These are phyloP conservation scores for Aulostomus chinensis DNA, from an alignment of 2,797 vertebrate species.

Conservation along the genomic window DNA sequence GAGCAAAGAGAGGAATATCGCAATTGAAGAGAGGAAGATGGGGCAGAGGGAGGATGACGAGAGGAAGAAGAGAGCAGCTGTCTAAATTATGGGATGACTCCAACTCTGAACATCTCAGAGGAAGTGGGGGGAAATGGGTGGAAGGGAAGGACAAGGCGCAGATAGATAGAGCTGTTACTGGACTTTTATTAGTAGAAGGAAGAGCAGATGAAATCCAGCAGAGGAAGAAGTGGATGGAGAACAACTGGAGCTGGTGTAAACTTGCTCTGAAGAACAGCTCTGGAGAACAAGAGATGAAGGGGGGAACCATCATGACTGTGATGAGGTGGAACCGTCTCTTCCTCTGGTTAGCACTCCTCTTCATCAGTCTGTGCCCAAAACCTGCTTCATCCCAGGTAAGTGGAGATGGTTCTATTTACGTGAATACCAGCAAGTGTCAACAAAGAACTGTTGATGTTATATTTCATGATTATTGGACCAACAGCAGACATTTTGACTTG, in stretches of 20 bases:
- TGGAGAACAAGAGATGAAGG: constrained; percentile 9
- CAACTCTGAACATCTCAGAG: not conserved
- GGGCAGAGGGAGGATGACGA: constrained; percentile 8
- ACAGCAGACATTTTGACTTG: no score
- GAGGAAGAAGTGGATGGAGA: constrained; percentile 4
- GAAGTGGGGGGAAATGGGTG: not conserved
- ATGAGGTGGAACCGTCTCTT: constrained; percentile 25
- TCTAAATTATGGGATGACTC: constrained; percentile 9
- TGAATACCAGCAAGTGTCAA: no score
- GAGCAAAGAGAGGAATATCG: not conserved
- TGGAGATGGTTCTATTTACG: no score
- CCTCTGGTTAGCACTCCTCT: constrained; percentile 44
- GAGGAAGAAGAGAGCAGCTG: not conserved
- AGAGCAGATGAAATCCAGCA: constrained; percentile 9
- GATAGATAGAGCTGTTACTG: not conserved
- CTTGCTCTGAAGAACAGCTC: constrained; percentile 10
- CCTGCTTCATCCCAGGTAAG: constrained; percentile 69
- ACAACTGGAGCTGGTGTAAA: not conserved
- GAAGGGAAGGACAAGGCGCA: not conserved
- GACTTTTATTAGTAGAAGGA: constrained; percentile 8
- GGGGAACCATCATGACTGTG: constrained; percentile 5
- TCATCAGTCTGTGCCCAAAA: constrained; percentile 51
- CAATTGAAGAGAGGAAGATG: constrained; percentile 17
- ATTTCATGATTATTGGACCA: no score
- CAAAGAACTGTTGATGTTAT: no score